These are phyloP conservation scores for Lamellibrachia columna DNA, from an alignment of 2,888 invertebrate species.

Conservation along the genomic window DNA sequence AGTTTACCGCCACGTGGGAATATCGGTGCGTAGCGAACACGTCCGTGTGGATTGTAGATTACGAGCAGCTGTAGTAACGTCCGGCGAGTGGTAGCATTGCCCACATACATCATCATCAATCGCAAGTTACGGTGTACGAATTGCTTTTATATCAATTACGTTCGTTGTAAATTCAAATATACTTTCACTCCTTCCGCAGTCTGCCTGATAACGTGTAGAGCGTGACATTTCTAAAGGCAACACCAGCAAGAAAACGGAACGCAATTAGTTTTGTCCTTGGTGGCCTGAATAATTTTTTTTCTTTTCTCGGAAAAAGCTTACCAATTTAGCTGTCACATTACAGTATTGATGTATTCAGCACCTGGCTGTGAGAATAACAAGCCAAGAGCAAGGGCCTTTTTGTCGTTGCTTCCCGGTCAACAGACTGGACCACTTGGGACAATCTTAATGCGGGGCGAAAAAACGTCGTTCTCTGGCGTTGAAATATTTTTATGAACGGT, in stretches of 20 bases:
- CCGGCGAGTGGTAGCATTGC: not conserved
- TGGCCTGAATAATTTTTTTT: too few species aligned
- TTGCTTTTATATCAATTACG: not conserved
- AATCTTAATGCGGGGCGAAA: not conserved
- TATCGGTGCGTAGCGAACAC: not conserved
- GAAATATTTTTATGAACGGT: too few species aligned
- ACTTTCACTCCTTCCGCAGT: not conserved
- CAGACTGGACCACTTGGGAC: too few species aligned
- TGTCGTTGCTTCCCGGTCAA: too few species aligned
- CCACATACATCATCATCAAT: conserved; percentile 1
- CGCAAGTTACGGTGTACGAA: not conserved
- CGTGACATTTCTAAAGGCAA: not conserved
- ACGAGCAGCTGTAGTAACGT: not conserved
- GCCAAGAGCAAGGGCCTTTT: too few species aligned
- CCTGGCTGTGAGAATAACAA: too few species aligned
- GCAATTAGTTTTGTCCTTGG: not conserved
- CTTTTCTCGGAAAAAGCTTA: too few species aligned
- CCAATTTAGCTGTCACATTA: too few species aligned
- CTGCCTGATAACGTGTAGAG: not conserved
- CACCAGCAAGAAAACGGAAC: not conserved
- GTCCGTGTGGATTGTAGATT: not conserved
- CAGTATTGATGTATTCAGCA: too few species aligned
- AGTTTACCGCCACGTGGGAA: not conserved
- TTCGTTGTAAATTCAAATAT: not conserved
- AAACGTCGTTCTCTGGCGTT: not conserved